A percentile compares a stretch with the other conserved stretches of the same genome.
These are phyloP conservation scores for Patella caerulea DNA, from an alignment of 2,888 invertebrate genomes.

Conservation along the genomic window DNA sequence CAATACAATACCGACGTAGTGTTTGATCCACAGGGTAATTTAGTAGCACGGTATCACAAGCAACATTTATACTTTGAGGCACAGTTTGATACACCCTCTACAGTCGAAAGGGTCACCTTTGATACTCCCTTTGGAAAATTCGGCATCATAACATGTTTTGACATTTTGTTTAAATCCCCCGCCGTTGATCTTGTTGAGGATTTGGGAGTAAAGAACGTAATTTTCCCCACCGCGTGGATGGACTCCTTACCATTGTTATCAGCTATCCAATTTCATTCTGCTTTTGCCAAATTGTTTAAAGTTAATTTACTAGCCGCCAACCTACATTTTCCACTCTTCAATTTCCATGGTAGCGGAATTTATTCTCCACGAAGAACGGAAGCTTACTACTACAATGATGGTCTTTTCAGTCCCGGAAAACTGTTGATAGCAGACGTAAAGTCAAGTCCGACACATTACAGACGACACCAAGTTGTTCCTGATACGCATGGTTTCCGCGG, in stretches of 20 bases:
- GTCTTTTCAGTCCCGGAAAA: slow-evolving; percentile 26
- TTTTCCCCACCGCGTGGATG: slow-evolving; percentile 84
- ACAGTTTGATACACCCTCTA: slow-evolving; percentile 69
- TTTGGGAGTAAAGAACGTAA: slow-evolving; percentile 76
- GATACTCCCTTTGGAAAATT: slow-evolving; percentile 53
- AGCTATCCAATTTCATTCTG: slow-evolving; percentile 76
- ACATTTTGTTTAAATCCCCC: slow-evolving; percentile 82
- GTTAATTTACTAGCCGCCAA: slow-evolving; percentile 82
- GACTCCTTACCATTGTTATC: slow-evolving; percentile 79
- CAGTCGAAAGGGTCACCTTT: slow-evolving; percentile 42
- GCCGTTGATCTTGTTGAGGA: slow-evolving; percentile 76
- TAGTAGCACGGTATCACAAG: slow-evolving; percentile 79
- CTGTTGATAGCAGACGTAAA: slow-evolving; percentile 36
- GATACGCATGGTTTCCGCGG: neutral
- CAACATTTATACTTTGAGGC: slow-evolving; percentile 73
- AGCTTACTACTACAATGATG: slow-evolving; percentile 38
- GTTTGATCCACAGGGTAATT: slow-evolving; percentile 80
- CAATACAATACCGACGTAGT: slow-evolving; percentile 85
- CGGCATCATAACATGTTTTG: slow-evolving; percentile 87
- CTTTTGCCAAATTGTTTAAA: slow-evolving; percentile 75
- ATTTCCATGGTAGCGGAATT: slow-evolving; percentile 80
- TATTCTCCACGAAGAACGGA: slow-evolving; percentile 73
- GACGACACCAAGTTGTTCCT: neutral
- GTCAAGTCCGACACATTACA: neutral
- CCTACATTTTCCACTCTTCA: slow-evolving; percentile 76